phyloP scores from a whole-genome alignment of 2,888 invertebrate species.

The Eupithecia tripunctaria region DNA sequence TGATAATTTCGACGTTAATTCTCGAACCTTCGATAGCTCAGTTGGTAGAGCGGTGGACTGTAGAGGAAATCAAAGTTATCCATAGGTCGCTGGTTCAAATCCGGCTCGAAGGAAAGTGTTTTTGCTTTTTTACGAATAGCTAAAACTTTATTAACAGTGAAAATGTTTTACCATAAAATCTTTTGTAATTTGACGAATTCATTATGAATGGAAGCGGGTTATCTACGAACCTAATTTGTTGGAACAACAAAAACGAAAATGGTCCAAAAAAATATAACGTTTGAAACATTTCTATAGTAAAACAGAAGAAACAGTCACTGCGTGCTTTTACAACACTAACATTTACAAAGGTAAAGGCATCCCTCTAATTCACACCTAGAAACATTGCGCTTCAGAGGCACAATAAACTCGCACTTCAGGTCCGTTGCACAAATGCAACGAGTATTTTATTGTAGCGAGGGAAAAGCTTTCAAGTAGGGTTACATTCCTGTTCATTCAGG shows the following conservation, averaged over 20 bases:
- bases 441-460: slow-evolving; percentile 51
- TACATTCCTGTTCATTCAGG: background rate
- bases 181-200: too few relatives aligned
- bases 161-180: background rate
- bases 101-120: slow-evolving; percentile 85
- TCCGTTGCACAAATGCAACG: slow-evolving; percentile 53
- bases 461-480: slow-evolving; percentile 20
- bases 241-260: too few relatives aligned
- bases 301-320: background rate
- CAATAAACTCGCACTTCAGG: slow-evolving; percentile 53
- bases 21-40: slow-evolving; percentile 83
- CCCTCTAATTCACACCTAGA: slow-evolving; percentile 38
- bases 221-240: too few relatives aligned
- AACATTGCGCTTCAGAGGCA: slow-evolving; percentile 34
- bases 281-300: background rate
- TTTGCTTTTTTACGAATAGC: background rate
- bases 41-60: slow-evolving; percentile 86
- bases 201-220: too few relatives aligned
- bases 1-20: background rate
- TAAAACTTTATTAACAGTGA: background rate
- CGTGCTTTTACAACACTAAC: background rate
- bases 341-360: slow-evolving; percentile 14
- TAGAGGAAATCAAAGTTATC: slow-evolving; percentile 71
- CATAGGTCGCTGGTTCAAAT: slow-evolving; percentile 89
- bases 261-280: too few relatives aligned